Conservation (phyloP, 2,888 invertebrate genomes). For the Brachypalpus laphriformis region DNA sequence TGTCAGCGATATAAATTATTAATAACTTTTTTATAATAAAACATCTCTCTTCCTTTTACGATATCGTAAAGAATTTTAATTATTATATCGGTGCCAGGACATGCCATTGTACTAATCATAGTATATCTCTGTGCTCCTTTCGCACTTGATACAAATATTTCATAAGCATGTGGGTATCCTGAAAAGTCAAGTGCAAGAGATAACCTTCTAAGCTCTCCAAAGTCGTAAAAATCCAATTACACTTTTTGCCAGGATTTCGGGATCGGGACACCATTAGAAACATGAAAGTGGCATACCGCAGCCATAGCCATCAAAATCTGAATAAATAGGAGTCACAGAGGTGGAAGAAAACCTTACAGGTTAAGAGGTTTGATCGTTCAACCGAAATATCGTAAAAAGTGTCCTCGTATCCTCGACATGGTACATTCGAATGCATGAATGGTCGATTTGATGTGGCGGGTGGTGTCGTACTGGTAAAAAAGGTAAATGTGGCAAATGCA, state of each 20-base stretch:
- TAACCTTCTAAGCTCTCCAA: neutral
- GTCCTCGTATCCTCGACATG: slow-evolving; percentile 29
- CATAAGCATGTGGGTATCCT: neutral
- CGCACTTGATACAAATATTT: neutral
- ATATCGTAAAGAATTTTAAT: slow-evolving; percentile 42
- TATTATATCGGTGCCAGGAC: slow-evolving; percentile 1
- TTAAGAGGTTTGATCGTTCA: slow-evolving; percentile 60
- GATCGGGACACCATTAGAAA: neutral
- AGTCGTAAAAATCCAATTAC: slow-evolving; percentile 65
- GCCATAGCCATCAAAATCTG: slow-evolving; percentile 40
- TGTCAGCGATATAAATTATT: neutral
- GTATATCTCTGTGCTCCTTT: too few species aligned
- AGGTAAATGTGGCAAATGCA: slow-evolving; percentile 29
- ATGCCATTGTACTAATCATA: too few species aligned
- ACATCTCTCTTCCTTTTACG: neutral
- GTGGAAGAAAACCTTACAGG: slow-evolving; percentile 10
- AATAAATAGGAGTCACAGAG: slow-evolving; percentile 26
- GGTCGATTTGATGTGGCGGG: neutral
- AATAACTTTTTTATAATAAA: slow-evolving; percentile 7
- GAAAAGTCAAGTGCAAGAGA: slow-evolving; percentile 17
- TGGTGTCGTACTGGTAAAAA: too few species aligned
- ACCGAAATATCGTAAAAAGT: slow-evolving; percentile 49
- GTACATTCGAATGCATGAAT: slow-evolving; percentile 35
- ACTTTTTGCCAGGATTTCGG: slow-evolving; percentile 35
- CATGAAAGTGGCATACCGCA: slow-evolving; percentile 18